Conservation (phyloP, 35 echinoderm and acorn worm species). For the Ophiothrix spiculata region DNA sequence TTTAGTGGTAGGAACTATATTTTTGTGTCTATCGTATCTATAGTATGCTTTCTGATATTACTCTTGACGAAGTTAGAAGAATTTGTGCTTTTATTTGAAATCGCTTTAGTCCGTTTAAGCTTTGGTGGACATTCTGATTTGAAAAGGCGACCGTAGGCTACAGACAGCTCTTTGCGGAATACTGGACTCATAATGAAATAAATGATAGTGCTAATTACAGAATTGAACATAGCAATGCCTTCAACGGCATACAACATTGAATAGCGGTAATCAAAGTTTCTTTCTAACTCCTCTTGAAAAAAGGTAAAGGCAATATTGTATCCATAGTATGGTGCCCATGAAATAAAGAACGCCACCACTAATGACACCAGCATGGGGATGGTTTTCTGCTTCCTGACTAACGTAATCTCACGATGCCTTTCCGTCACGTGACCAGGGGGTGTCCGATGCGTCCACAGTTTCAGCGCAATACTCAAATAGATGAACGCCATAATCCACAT, state of each 20-base stretch:
- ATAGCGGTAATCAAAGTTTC: conserved; percentile 23
- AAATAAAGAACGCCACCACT: conserved; percentile 90
- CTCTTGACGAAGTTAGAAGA: conserved; percentile 50
- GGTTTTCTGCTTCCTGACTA: conserved; percentile 87
- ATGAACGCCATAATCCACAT: conserved; percentile 86
- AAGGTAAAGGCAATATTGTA: conserved; percentile 70
- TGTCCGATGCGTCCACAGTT: conserved; percentile 85
- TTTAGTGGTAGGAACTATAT: no score
- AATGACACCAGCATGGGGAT: conserved; percentile 93
- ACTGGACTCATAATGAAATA: conserved; percentile 82
- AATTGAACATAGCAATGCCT: conserved; percentile 91
- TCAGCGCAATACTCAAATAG: conserved; percentile 82
- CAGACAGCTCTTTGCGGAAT: conserved; percentile 80
- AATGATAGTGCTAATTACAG: conserved; percentile 83
- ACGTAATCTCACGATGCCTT: conserved; percentile 78
- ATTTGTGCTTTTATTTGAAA: conserved; percentile 16
- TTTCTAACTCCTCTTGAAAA: conserved; percentile 35
- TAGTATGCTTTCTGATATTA: conserved; percentile 57
- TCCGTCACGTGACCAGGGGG: conserved; percentile 78
- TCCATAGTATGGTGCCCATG: conserved; percentile 85
- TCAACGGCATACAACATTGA: conserved; percentile 64
- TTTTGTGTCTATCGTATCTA: conserved; percentile 67
- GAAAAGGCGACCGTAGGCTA: conserved; percentile 28
- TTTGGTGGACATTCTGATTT: conserved; percentile 11
- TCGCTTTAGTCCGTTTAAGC: conserved; percentile 18